phyloP scores from a whole-genome alignment of 2,113 vertebrate genomes.

The human (Homo sapiens) region DNA sequence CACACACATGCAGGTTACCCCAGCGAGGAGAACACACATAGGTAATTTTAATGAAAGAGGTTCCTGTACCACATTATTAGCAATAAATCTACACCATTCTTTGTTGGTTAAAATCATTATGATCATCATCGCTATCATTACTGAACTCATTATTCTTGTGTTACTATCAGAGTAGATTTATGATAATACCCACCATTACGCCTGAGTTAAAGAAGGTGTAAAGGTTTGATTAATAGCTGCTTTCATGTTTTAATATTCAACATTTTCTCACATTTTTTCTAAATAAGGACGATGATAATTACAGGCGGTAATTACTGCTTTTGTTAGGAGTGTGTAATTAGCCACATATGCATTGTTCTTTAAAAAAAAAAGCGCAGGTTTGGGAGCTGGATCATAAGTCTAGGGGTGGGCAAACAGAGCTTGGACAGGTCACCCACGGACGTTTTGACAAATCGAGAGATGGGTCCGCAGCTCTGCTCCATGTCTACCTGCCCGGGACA shows the following conservation, averaged over 20 bases:
- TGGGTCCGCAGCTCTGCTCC: not conserved
- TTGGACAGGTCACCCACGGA: not conserved
- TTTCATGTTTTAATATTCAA: slow-evolving; percentile 89
- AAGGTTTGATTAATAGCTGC: slow-evolving; percentile 93
- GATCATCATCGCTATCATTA: slow-evolving; percentile 93
- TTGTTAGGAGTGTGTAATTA: slow-evolving; percentile 84
- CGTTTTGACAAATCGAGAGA: not conserved
- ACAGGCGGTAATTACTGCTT: slow-evolving; percentile 84
- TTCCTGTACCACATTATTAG: slow-evolving; percentile 93
- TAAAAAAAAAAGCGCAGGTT: not conserved
- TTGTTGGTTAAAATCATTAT: slow-evolving; percentile 94
- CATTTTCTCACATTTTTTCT: slow-evolving; percentile 86
- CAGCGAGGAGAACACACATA: slow-evolving; percentile 85
- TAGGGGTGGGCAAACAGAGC: slow-evolving; percentile 59
- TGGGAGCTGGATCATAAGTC: slow-evolving; percentile 25
- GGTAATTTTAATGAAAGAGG: slow-evolving; percentile 90
- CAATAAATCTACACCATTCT: slow-evolving; percentile 93
- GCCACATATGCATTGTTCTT: slow-evolving; percentile 75
- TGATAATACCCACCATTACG: slow-evolving; percentile 89
- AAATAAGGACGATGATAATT: slow-evolving; percentile 87
- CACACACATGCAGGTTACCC: slow-evolving; percentile 66
- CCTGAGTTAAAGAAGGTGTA: slow-evolving; percentile 91
- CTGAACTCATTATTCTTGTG: slow-evolving; percentile 94
- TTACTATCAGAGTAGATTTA: slow-evolving; percentile 93
- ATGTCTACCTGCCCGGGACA: not conserved